Conservation (phyloP, 2,888 invertebrate genomes). For the Philopedon plagiatum region DNA sequence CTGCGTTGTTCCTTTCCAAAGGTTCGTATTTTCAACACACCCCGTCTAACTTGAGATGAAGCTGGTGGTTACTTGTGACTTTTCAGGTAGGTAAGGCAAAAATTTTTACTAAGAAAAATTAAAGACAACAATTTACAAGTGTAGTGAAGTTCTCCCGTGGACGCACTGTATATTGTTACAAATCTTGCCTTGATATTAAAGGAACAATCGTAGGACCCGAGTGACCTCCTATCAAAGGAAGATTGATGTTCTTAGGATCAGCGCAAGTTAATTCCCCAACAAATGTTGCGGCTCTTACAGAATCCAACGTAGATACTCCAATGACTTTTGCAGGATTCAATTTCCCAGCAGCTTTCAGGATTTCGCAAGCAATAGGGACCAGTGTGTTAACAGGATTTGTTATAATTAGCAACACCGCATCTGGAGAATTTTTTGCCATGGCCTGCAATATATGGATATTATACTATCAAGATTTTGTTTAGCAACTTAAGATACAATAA, state of each 20-base stretch:
- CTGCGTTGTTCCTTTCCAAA: no score
- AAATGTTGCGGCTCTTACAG: slow-evolving; percentile 92
- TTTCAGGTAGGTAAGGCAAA: no score
- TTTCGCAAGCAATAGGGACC: slow-evolving; percentile 70
- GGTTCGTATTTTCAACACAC: no score
- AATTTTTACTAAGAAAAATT: no score
- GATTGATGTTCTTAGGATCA: slow-evolving; percentile 83
- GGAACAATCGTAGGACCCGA: slow-evolving; percentile 97
- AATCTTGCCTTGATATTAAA: slow-evolving; percentile 75
- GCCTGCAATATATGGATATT: no score
- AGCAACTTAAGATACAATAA: no score
- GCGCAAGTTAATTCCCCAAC: slow-evolving; percentile 89
- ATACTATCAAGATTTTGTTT: no score
- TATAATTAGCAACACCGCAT: slow-evolving; percentile 69
- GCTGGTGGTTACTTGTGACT: no score
- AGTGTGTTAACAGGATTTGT: slow-evolving; percentile 70
- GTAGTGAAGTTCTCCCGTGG: no score
- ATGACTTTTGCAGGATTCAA: slow-evolving; percentile 89
- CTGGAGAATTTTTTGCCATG: slow-evolving; percentile 63
- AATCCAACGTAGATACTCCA: slow-evolving; percentile 96
- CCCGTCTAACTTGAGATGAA: no score
- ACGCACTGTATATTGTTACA: background rate
- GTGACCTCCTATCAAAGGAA: slow-evolving; percentile 97
- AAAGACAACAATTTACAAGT: no score
- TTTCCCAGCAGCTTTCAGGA: slow-evolving; percentile 68